Conservation (phyloP, 2,113 vertebrate species). For the Nerophis ophidion region DNA sequence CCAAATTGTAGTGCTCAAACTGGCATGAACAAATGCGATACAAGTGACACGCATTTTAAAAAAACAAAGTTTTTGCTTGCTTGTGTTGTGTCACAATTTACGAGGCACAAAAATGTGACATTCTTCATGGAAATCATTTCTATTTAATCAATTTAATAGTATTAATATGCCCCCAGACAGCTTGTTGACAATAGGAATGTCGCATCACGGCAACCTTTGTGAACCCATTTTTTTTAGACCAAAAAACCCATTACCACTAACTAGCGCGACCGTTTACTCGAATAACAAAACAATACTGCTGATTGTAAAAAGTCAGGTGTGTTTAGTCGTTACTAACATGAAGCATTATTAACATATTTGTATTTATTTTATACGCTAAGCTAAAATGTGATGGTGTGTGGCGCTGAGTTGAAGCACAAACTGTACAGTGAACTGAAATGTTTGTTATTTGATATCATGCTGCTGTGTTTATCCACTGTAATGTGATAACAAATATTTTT, state of each 20-base stretch:
- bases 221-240: neutral
- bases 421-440: constrained; percentile 14
- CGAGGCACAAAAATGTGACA: too few species aligned
- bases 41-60: too few species aligned
- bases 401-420: constrained; percentile 37
- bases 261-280: neutral
- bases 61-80: too few species aligned
- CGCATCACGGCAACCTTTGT: neutral
- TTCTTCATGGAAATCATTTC: too few species aligned
- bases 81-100: too few species aligned
- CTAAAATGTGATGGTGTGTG: neutral
- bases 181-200: too few species aligned
- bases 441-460: constrained; percentile 20
- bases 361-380: constrained; percentile 27
- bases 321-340: constrained; percentile 25
- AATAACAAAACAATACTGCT: neutral
- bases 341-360: neutral
- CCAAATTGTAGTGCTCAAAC: too few species aligned
- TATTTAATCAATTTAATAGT: too few species aligned
- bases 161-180: too few species aligned
- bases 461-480: constrained; percentile 19
- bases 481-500: constrained; percentile 3
- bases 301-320: neutral
- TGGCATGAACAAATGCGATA: too few species aligned
- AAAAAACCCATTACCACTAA: neutral